These are phyloP conservation scores for Sinentomon sp. DNA, from an alignment of 2,888 invertebrate genomes.

Conservation along the genomic window DNA sequence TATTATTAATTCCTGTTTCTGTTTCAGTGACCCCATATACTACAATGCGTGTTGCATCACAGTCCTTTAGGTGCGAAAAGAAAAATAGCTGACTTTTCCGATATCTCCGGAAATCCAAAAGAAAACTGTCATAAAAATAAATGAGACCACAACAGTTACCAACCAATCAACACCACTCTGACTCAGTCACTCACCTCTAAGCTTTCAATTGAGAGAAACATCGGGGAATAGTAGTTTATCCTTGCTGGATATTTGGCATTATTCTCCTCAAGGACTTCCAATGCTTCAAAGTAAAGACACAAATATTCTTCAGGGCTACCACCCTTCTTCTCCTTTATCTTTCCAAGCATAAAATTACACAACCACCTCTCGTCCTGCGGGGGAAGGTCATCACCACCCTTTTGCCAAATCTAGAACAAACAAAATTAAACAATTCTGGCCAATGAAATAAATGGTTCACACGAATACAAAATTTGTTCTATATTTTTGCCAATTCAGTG, in stretches of 20 bases:
- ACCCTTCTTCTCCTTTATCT: conserved; percentile 64
- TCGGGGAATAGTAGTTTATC: conserved; percentile 58
- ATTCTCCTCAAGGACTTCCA: conserved; percentile 43
- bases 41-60: too few species aligned
- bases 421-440: not conserved
- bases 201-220: conserved; percentile 59
- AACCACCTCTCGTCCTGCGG: conserved; percentile 66
- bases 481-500: too few species aligned
- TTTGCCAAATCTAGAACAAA: conserved; percentile 20
- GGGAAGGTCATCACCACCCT: conserved; percentile 27
- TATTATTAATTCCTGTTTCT: too few species aligned
- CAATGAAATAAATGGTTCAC: not conserved
- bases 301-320: conserved; percentile 43
- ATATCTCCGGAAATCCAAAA: too few species aligned
- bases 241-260: conserved; percentile 58
- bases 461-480: too few species aligned
- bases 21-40: too few species aligned
- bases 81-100: too few species aligned
- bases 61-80: too few species aligned
- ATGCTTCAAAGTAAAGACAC: conserved; percentile 46
- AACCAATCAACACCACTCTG: too few species aligned
- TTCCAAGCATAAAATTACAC: conserved; percentile 82
- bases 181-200: too few species aligned
- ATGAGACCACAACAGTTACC: too few species aligned
- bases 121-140: too few species aligned